Conservation (phyloP, 2,113 vertebrate species). For the Platanista minor region DNA sequence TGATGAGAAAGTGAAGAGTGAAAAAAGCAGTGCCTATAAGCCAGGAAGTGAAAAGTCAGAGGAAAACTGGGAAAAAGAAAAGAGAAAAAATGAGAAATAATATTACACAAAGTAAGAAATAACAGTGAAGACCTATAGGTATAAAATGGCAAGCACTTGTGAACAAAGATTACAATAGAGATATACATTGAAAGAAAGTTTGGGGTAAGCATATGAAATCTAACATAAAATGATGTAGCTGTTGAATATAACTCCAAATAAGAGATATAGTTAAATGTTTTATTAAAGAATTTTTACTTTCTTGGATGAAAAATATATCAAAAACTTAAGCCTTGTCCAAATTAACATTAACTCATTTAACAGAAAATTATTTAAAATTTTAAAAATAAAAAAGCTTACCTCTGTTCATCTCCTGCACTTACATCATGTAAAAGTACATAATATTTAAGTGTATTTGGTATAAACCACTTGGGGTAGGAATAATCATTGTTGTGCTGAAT, state of each 20-base stretch:
- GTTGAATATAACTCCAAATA: background rate
- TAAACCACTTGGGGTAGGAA: constrained; percentile 96
- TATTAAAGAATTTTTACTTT: constrained; percentile 15
- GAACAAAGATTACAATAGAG: background rate
- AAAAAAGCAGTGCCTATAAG: background rate
- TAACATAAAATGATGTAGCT: background rate
- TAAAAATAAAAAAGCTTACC: constrained; percentile 79
- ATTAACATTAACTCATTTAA: constrained; percentile 1
- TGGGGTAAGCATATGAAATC: background rate
- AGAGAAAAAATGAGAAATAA: constrained; percentile 1
- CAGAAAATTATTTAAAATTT: background rate
- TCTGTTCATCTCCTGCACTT: constrained; percentile 91
- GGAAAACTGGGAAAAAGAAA: background rate
- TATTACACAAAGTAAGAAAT: background rate
- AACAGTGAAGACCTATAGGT: background rate
- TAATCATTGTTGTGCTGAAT: constrained; percentile 96
- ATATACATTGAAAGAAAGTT: background rate
- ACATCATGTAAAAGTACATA: constrained; percentile 96
- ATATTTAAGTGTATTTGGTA: constrained; percentile 98
- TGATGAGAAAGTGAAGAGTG: background rate
- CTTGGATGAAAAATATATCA: background rate
- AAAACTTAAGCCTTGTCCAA: background rate
- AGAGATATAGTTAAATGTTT: background rate
- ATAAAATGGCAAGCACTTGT: background rate
- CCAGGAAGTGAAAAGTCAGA: background rate